Base-by-base conservation (phyloP, 2,888 invertebrate species). In the Tortrix viridana region DNA sequence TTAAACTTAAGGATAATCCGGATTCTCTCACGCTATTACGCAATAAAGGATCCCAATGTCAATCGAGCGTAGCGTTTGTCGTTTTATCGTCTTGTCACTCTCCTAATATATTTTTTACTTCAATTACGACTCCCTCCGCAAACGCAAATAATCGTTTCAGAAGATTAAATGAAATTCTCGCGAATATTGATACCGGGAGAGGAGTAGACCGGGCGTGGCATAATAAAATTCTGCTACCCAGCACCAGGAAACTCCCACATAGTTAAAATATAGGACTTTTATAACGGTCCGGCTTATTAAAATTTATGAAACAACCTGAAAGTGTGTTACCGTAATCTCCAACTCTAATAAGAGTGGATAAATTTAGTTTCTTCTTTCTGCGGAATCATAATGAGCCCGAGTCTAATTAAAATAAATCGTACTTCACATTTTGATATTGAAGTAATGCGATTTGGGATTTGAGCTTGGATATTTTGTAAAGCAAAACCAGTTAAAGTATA, bases 41-140 rank as follows among this genome's bases (percentile, higher is more conserved):
- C 81, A 81, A 80, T 86, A 84, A 86, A 85, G 83, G 82, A 84
- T 79, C 80, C 80, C 79, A 86, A 86, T 86, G 86, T 85, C 84
- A 85, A 82, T 84, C 82, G 82, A 79, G 79, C 84, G 85, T 81
- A 84, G 81, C 85, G 83, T 83, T 86, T 85, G 85, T 84, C 87
- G 82, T 86, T 87, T 87, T 86, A 87, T 86, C 85, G 85, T 86
- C 86, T 88, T 85, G 85, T 88, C 85, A 84, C 82, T 85, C 82
- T 82, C 81, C 82, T 84, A 83, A 84, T 86, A 84, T 62, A 37
- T 86, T 84, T 81, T 81, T 83, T 84, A 82, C 84, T 85, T 85
- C 84, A 84, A 87, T 86, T 84, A 86, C 84, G 82, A 79, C 77
- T 80, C 82, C 79, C 81, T 82, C 73, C 77, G 74, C 75, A 78